Base-by-base conservation (phyloP, 2,888 invertebrate genomes). In the Apamea anceps region DNA sequence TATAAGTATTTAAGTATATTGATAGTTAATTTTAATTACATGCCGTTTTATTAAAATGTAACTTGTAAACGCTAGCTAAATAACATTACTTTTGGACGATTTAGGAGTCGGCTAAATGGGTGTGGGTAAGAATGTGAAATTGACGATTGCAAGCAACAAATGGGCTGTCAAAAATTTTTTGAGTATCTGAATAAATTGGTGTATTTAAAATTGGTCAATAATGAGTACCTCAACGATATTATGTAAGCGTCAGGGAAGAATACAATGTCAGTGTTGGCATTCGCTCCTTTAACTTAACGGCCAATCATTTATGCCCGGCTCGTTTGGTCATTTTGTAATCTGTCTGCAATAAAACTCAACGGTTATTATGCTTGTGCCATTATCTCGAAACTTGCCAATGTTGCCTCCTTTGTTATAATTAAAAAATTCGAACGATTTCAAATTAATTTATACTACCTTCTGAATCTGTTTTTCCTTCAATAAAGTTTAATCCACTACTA, bases 301-400 rank as follows among this genome's bases (percentile, higher is more conserved):
- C 93, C 94, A 95, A 94, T 95, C 93, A 95, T 95, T 95, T 94
- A 95, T 94, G 91, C 91, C 88, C 85, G 87, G 91, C 92, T 91
- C 90, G 92, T 94, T 94, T 94, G 92, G 93, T 94, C 93, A 94
- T 96, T 95, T 95, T 94, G 95, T 92, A 96, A 95, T 95, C 93
- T 93, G 92, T 89, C 90, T 85, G 93, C 93, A 95, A 95, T 96
- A 96, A 95, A 96, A 94, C 90, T 92, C 91, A 91, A 82, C 82
- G 85, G 93, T 94, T 94, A 95, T 94, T 94, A 93, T 91, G 91
- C 91, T 90, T 91, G 92, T 92, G 90, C 90, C 92, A 93, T 94
- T 95, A 95, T 93, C 90, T 91, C 89, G 89, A 88, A 75, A 91
- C 88, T 88, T 92, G 90, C 89, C 85, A 93, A 93, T 92, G 89